phyloP scores from a whole-genome alignment of 1,140 invertebrate species.

The Diuraphis noxia region DNA sequence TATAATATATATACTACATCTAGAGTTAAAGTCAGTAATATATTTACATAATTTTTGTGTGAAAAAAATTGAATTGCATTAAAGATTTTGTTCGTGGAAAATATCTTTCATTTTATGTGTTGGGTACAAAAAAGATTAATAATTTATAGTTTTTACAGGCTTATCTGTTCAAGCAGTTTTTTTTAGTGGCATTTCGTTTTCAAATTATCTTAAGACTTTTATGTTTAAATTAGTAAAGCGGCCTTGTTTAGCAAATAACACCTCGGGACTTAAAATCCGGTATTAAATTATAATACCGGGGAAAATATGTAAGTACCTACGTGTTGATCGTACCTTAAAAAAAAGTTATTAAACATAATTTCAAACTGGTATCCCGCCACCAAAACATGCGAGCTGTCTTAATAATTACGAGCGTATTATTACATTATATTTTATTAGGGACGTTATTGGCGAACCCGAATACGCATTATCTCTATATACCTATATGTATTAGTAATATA shows the following conservation, averaged over 20 bases:
- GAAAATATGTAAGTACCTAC: background rate
- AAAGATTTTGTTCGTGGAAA: slow-evolving; percentile 11
- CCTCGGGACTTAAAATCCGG: slow-evolving; percentile 24
- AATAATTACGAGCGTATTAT: slow-evolving; percentile 11
- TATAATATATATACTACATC: background rate
- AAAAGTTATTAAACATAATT: slow-evolving; percentile 31
- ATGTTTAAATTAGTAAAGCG: slow-evolving; percentile 27
- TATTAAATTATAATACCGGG: background rate
- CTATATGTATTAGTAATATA: background rate
- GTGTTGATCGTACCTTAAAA: background rate
- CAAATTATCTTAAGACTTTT: slow-evolving; percentile 14
- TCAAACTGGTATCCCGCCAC: slow-evolving; percentile 30
- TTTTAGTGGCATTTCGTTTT: slow-evolving; percentile 6
- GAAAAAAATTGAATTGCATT: background rate
- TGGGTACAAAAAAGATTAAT: background rate
- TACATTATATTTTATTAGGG: background rate
- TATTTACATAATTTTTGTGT: slow-evolving; percentile 13
- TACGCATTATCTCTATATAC: background rate
- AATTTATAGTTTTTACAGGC: slow-evolving; percentile 15
- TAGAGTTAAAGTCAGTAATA: background rate
- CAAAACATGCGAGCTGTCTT: slow-evolving; percentile 2
- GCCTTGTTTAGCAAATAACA: slow-evolving; percentile 13
- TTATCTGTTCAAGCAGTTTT: slow-evolving; percentile 14
- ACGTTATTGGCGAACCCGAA: background rate
- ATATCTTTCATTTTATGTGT: background rate